Percentiles rank a stretch among this genome's conserved stretches.
These are phyloP conservation scores for Gastracanthus pulcherrimus DNA, from an alignment of 2,888 invertebrate genomes.

Conservation along the genomic window DNA sequence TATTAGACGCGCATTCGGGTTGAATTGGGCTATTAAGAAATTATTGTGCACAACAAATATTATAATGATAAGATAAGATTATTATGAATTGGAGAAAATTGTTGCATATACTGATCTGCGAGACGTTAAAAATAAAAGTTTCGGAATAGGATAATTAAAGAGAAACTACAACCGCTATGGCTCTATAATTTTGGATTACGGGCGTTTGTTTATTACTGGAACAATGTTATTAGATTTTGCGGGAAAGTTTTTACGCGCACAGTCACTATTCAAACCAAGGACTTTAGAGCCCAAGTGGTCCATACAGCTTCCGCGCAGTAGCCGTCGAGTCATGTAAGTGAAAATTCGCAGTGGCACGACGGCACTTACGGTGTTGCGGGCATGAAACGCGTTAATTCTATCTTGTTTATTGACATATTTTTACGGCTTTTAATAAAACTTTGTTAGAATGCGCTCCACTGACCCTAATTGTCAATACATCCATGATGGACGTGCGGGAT, in stretches of 20 bases:
- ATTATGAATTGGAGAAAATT: too few species aligned
- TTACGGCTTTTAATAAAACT: slow-evolving; percentile 2
- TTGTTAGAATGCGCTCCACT: not conserved
- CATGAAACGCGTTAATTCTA: not conserved
- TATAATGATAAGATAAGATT: too few species aligned
- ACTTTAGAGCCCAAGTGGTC: not conserved
- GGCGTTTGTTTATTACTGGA: not conserved
- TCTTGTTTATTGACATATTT: not conserved
- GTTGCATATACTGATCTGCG: too few species aligned
- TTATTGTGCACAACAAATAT: too few species aligned
- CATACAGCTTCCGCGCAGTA: not conserved
- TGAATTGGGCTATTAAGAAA: not conserved
- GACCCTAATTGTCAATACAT: slow-evolving; percentile 8
- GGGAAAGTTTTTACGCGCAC: not conserved
- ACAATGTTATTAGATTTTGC: not conserved
- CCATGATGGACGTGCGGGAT: not conserved
- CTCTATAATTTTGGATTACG: not conserved
- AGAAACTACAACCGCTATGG: too few species aligned
- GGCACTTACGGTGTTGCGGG: too few species aligned
- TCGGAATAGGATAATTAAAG: too few species aligned
- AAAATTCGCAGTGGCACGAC: not conserved
- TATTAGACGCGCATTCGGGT: not conserved
- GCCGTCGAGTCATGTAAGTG: slow-evolving; percentile 19
- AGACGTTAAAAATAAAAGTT: too few species aligned
- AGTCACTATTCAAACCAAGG: not conserved